phyloP scores from a whole-genome alignment of 1,140 invertebrate genomes.

The Kradibia gibbosae region DNA sequence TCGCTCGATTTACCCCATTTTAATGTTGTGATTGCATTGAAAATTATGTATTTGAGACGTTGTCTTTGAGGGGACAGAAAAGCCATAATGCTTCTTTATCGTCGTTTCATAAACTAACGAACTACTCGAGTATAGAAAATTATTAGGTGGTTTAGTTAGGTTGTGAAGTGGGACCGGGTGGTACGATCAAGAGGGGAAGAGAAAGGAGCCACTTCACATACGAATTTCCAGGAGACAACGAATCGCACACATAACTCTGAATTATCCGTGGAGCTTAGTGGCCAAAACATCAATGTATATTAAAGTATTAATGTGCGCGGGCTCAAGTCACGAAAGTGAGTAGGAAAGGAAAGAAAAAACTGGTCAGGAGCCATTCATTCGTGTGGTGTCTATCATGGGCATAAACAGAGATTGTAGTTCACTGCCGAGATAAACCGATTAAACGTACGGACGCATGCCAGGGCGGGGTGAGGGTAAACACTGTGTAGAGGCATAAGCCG shows the following conservation, averaged over 20 bases:
- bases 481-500: not conserved
- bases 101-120: not conserved
- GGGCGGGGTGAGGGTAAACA: not conserved
- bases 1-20: not conserved
- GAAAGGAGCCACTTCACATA: too few species aligned
- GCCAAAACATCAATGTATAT: constrained; percentile 15
- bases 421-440: constrained; percentile 22
- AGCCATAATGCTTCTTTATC: not conserved
- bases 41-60: not conserved
- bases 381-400: too few species aligned
- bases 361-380: not conserved
- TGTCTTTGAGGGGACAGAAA: not conserved
- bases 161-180: too few species aligned
- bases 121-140: not conserved
- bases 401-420: not conserved
- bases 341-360: not conserved
- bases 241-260: not conserved
- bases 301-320: not conserved
- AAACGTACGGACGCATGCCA: not conserved
- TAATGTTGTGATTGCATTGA: not conserved
- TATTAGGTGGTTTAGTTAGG: not conserved
- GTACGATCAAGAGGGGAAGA: too few species aligned
- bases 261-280: not conserved
- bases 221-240: not conserved
- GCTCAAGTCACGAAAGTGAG: not conserved